Evolutionary conservation across 1,140 invertebrate genomes (phyloP), one percentile per base, ranked within the genome.

Genomic region (Saccostrea cuccullata): DNA sequence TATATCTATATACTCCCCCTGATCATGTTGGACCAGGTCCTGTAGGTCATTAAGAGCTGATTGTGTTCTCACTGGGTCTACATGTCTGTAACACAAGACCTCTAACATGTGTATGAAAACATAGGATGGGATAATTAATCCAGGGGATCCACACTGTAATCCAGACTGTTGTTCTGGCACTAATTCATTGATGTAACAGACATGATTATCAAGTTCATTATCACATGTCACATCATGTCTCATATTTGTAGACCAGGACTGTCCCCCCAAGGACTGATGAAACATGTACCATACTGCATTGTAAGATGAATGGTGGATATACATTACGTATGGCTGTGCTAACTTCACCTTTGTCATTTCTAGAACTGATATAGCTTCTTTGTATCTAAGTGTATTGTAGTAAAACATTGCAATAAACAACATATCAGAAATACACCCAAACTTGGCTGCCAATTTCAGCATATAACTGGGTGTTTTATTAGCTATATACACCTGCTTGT

Each of bases 181-280:
- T 23, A 67, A 67, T 67, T 67, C 60, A 67, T 67, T 67, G 23
- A 67, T 67, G 60, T 67, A 67, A 67, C 13, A 67, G 23, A 67
- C n/a, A 23, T 17, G 9, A 67, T 20, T 67, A 0, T 23, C 60
- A n/a, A 67, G 20, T 23, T 20, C 17, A 23, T 23, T 23, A 67
- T n/a, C 60, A 0, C 17, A 23, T 20, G 60, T 20, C 3, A 67
- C 20, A n/a, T 0, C 60, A 20, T 67, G 20, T n/a, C 60, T 67
- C 20, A 67, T 67, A 20, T 20, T 67, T 67, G n/a, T 67, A n/a
- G 60, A 67, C 60, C 15, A 67, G 60, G 60, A 67, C 13, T 67
- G 60, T 20, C 60, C 60, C 60, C 60, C 23, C 9, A 17, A 8
- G 6, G 2, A 20, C 60, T 67, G 15, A 20, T 8, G n/a, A 67